Base-by-base conservation (phyloP, 2,888 invertebrate species). In the Cantharis flavilabris region DNA sequence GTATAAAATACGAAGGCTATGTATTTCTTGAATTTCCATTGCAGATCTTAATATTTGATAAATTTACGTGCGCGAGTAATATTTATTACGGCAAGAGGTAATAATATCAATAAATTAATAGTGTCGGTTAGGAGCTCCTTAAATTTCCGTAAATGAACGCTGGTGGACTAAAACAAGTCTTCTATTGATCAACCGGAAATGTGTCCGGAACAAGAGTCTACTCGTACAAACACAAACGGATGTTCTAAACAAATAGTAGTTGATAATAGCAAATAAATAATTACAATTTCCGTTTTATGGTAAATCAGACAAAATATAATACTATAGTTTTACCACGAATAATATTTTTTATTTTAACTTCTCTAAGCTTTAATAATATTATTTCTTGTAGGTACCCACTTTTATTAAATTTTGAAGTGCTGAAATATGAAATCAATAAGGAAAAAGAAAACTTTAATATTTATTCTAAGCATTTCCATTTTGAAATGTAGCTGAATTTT, bases 131-230 rank as follows among this genome's bases (percentile, higher is more conserved):
- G n/a, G 7, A 26, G 20, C 20, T 26, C 26, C 65, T 67, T 67
- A 67, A 67, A 67, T 67, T 65, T 69, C 64, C 70, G 73, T 76
- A 78, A 78, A 63, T 62, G 70, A 75, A 78, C 72, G 72, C 77
- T 75, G 72, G 72, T 78, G 78, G 71, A 78, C 73, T 78, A 78
- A 76, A 76, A 73, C 78, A 76, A 49, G 78, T 78, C 75, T 20
- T 18, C 70, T 76, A 76, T 78, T 76, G 78, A 78, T 76, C 78
- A 78, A 72, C 70, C 65, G 70, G 73, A 76, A 76, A 70, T 71
- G 62, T 76, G 28, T 70, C 73, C 76, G 76, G 73, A 77, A 74
- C 74, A 69, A 62, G 65, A 74, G 33, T 69, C 49, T 69, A 69
- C 67, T 70, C 71, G 67, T 65, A 72, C 69, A 70, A 76, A 49